Percentiles rank a stretch among this genome's conserved stretches.
Conservation (phyloP, 2,888 invertebrate genomes). For the Ecliptopera silaceata region DNA sequence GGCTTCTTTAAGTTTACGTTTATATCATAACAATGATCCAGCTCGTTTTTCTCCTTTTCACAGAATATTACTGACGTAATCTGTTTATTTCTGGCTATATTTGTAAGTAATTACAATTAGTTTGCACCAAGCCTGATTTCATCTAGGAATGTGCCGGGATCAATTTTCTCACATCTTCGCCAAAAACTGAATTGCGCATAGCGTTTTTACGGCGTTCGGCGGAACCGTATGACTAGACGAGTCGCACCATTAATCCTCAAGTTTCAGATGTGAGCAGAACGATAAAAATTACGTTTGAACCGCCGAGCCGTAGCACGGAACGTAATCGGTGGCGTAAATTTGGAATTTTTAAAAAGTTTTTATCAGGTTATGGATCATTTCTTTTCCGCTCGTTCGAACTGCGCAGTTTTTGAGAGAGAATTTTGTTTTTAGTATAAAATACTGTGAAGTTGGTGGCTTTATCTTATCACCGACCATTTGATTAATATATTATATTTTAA, state of each 20-base stretch:
- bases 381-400: constrained; percentile 11
- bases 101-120: too few species aligned
- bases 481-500: too few species aligned
- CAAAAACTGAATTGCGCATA: constrained; percentile 75
- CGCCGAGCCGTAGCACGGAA: constrained; percentile 45
- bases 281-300: constrained; percentile 74
- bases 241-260: constrained; percentile 77
- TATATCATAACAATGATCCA: too few species aligned
- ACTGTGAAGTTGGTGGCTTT: background rate
- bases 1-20: too few species aligned
- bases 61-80: too few species aligned
- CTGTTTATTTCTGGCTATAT: too few species aligned
- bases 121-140: background rate
- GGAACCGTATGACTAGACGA: constrained; percentile 82
- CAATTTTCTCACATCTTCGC: constrained; percentile 40
- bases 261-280: constrained; percentile 73
- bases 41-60: too few species aligned
- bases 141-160: constrained; percentile 2
- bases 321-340: constrained; percentile 28
- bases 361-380: constrained; percentile 28
- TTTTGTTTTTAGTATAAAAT: background rate
- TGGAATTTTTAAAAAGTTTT: constrained; percentile 26
- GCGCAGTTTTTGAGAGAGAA: background rate
- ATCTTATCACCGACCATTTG: background rate
- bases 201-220: constrained; percentile 81